These are phyloP conservation scores for Anguilla pacifica DNA, from an alignment of 2,797 vertebrate genomes.

Conservation along the genomic window DNA sequence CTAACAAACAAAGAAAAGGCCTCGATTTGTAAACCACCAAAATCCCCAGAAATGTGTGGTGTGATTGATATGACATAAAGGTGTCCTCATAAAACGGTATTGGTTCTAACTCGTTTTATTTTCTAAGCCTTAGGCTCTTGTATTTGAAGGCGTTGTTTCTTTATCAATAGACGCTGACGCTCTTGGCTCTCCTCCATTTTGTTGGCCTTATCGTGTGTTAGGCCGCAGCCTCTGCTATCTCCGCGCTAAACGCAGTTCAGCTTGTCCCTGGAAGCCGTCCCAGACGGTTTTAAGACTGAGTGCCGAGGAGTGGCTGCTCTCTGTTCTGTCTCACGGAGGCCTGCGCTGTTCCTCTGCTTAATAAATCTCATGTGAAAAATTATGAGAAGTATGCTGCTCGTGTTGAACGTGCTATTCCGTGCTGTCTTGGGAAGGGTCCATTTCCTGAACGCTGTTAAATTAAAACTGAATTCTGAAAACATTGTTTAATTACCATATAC, in stretches of 20 bases:
- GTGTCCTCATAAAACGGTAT: neutral
- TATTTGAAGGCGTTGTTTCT: neutral
- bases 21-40: neutral
- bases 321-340: neutral
- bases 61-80: neutral
- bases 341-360: neutral
- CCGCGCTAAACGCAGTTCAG: neutral
- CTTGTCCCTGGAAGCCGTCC: neutral
- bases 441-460: neutral
- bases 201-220: neutral
- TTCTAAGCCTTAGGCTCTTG: neutral
- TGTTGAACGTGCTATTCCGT: neutral
- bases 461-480: neutral
- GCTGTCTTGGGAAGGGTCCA: neutral
- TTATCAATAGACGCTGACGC: neutral
- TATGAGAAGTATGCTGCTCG: neutral
- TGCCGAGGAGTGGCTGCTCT: neutral
- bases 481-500: neutral
- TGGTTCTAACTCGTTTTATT: neutral
- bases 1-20: no score
- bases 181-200: neutral
- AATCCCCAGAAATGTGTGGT: neutral
- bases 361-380: neutral
- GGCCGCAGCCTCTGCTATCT: neutral
- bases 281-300: neutral